Evolutionary conservation across 2,113 vertebrate species (phyloP).

Genomic region (Myotis brandtii): DNA sequence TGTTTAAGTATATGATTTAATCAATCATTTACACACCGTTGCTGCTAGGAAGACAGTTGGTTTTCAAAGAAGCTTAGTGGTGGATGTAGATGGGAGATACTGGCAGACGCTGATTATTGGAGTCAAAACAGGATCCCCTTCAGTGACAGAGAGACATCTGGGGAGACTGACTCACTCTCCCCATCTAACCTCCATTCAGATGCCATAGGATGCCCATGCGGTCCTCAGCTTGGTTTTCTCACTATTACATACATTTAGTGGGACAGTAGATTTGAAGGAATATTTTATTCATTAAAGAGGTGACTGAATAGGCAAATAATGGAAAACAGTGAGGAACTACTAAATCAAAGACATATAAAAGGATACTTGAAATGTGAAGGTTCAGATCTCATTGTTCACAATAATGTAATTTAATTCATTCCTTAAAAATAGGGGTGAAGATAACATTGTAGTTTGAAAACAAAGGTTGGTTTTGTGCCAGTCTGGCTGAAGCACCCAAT

Average conservation of each 20-base stretch:
- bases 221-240: neutral
- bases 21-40: neutral
- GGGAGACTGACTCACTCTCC: neutral
- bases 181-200: neutral
- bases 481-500: neutral
- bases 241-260: neutral
- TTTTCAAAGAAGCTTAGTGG: neutral
- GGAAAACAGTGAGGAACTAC: constrained; percentile 16
- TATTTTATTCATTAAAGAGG: neutral
- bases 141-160: neutral
- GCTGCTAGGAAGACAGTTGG: neutral
- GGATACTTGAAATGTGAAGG: neutral
- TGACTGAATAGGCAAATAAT: neutral
- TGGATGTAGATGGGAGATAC: neutral
- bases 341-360: constrained; percentile 1
- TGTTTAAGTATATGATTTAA: neutral
- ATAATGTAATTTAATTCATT: neutral
- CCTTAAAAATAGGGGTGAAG: neutral
- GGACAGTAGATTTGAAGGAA: neutral
- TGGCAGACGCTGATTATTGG: neutral
- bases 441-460: constrained; percentile 13
- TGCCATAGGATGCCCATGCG: neutral
- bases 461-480: neutral
- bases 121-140: neutral
- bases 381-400: neutral